Base-by-base conservation (phyloP, 2,113 vertebrate species). In the Alethe castanea region DNA sequence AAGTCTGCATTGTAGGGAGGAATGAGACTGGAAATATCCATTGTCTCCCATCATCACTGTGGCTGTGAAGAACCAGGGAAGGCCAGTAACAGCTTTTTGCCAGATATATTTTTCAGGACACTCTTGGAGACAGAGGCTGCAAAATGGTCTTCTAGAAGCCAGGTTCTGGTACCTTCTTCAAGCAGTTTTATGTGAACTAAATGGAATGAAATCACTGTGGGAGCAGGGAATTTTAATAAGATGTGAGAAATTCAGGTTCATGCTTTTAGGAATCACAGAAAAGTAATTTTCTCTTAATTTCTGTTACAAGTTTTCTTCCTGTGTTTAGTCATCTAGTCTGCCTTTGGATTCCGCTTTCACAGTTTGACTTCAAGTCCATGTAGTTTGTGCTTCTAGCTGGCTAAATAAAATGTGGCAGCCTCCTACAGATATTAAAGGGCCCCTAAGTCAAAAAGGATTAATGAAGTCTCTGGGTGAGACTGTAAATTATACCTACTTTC, bases 401-500 rank as follows among this genome's bases (percentile, higher is more conserved):
- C 36, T 76, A 54, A 90, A 89, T 70, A 78, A 84, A 86, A 52
- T 78, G 47, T 40, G 26, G 11, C 65, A 78, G 47, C 40, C 35
- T 89, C 57, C 69, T 76, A 40, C 44, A 62, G 61, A 44, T n/a
- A 59, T 67, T 60, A 86, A 89, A 91, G 60, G 28, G 81, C 45
- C 31, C 44, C n/a, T 12, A 67, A 74, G 69, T 86, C 64, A 67
- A 60, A 44, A 81, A 91, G 48, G 42, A 87, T 85, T 83, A 83
- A 82, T 85, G 38, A 87, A 85, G 54, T 64, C 23, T 36, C 54
- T 84, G 54, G 29, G n/a, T 73, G 62, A 86, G 65, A 42, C n/a
- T 70, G 50, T 89, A 85, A 84, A 84, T 94, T 69, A 42, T 73
- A 26, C 7, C 42, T 86, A 14, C 38, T 90, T 82, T 94, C 42